Conservation (phyloP, 2,797 vertebrate genomes). For the Schizopygopsis pylzovi region DNA sequence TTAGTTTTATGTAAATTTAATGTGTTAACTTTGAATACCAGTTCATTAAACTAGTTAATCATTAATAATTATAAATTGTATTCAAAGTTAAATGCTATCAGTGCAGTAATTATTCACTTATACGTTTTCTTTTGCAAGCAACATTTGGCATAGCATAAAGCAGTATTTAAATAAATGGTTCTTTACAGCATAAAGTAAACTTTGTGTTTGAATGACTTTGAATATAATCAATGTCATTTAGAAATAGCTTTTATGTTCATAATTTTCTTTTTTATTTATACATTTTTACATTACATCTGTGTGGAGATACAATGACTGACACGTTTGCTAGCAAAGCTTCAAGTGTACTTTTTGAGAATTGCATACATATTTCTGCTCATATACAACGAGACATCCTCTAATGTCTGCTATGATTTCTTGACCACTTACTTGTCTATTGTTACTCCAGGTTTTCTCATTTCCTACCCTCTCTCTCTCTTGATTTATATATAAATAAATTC, state of each 20-base stretch:
- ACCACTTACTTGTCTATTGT: slow-evolving; percentile 37
- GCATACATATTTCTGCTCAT: not conserved
- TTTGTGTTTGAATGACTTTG: not conserved
- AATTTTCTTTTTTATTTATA: too few species aligned
- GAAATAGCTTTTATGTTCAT: too few species aligned
- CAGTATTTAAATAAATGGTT: too few species aligned
- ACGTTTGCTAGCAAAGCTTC: slow-evolving; percentile 4
- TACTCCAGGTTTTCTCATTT: slow-evolving; percentile 42
- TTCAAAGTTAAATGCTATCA: too few species aligned
- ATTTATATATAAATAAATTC: slow-evolving; percentile 57
- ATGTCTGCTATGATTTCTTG: slow-evolving; percentile 34
- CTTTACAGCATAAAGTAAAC: not conserved
- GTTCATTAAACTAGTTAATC: too few species aligned
- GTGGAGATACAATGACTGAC: not conserved
- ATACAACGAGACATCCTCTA: slow-evolving; percentile 21
- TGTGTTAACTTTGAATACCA: too few species aligned
- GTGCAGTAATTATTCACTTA: too few species aligned
- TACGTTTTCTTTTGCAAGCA: too few species aligned
- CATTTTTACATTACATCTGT: not conserved
- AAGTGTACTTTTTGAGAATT: not conserved
- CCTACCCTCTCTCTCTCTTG: slow-evolving; percentile 41
- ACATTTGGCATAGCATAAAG: too few species aligned
- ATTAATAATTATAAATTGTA: too few species aligned
- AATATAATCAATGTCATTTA: not conserved
- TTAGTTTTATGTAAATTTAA: too few species aligned